A percentile compares a stretch with the other conserved stretches of the same genome.
Evolutionary conservation across 1,140 invertebrate species (phyloP).

Genomic region (Phortica variegata): DNA sequence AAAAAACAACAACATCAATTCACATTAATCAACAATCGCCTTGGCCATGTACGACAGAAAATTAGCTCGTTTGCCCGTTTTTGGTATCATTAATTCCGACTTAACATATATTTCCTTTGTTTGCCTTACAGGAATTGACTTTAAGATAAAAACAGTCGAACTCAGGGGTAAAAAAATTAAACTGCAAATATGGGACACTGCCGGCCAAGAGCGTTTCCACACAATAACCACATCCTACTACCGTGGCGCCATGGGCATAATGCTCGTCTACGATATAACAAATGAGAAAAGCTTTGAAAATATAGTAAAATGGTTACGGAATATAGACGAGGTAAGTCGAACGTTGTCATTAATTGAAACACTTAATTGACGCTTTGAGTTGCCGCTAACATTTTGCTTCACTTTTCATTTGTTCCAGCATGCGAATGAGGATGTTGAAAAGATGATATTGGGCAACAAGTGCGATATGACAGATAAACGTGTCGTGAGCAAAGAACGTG

Average conservation of each 20-base stretch:
- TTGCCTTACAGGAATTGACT: slow-evolving; percentile 84
- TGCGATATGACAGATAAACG: slow-evolving; percentile 98
- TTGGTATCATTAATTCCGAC: too few relatives aligned
- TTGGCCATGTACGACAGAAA: too few relatives aligned
- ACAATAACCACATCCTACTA: slow-evolving; percentile 98
- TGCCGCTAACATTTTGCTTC: slow-evolving; percentile 1
- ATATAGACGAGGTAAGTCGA: slow-evolving; percentile 86
- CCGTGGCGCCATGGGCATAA: slow-evolving; percentile 97
- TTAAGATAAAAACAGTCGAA: slow-evolving; percentile 98
- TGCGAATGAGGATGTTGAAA: slow-evolving; percentile 99
- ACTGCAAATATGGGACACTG: slow-evolving; percentile 90
- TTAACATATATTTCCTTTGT: too few relatives aligned
- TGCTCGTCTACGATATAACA: slow-evolving; percentile 98
- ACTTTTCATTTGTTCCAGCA: slow-evolving; percentile 66
- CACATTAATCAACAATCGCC: too few relatives aligned
- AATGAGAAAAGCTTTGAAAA: slow-evolving; percentile 98
- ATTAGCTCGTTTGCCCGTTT: too few relatives aligned
- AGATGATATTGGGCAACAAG: slow-evolving; percentile 99
- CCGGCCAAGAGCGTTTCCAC: slow-evolving; percentile 93
- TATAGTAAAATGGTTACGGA: slow-evolving; percentile 96
- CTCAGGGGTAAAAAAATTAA: slow-evolving; percentile 97
- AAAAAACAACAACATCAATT: too few relatives aligned
- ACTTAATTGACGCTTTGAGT: background rate
- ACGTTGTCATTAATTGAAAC: background rate
- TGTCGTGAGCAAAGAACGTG: slow-evolving; percentile 85